phyloP scores from a whole-genome alignment of 1,140 invertebrate species.

The Drosophila baimaii region DNA sequence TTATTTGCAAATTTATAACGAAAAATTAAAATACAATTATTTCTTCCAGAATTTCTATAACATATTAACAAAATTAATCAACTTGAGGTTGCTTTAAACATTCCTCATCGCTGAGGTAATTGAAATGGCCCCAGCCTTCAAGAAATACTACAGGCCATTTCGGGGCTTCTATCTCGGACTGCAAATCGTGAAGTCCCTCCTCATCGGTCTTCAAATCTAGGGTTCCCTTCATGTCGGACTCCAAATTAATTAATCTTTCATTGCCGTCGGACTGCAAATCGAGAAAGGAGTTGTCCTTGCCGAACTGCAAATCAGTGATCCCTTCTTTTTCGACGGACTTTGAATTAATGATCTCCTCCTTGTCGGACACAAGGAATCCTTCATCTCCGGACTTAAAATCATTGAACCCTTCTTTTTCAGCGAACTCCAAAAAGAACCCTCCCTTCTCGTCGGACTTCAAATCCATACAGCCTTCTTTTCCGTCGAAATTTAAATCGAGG shows the following conservation, averaged over 20 bases:
- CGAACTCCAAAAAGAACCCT: no score
- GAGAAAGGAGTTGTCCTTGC: neutral
- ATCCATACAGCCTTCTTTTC: no score
- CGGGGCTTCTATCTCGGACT: no score
- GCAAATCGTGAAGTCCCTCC: neutral
- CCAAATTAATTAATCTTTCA: neutral
- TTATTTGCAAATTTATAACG: no score
- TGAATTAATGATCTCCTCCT: accelerated
- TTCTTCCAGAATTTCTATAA: no score
- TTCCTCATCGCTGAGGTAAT: neutral
- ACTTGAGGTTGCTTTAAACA: neutral
- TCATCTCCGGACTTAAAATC: neutral
- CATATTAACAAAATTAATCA: neutral
- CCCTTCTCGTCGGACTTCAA: neutral
- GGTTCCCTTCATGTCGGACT: neutral
- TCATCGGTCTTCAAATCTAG: neutral
- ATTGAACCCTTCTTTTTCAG: no score
- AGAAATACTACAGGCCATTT: no score
- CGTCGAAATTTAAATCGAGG: no score
- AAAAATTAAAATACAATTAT: no score
- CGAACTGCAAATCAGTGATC: neutral
- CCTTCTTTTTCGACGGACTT: neutral
- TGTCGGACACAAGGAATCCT: neutral
- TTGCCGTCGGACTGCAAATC: neutral
- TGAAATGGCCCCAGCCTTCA: no score